Conservation (phyloP, 1,140 invertebrate genomes). For the Drosophila grimshawi region DNA sequence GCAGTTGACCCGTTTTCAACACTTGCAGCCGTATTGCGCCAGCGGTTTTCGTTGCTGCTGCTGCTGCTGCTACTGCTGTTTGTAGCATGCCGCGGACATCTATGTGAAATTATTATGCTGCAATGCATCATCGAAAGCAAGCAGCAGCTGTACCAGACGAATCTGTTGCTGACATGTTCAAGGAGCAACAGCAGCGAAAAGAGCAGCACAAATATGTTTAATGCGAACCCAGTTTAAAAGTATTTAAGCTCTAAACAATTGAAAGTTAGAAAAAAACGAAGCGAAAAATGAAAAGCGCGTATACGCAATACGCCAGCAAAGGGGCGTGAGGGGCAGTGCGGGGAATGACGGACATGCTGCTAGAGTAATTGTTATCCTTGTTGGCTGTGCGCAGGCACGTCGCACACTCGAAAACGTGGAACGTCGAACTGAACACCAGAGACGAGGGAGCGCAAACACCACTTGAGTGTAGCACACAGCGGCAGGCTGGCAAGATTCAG, state of each 20-base stretch:
- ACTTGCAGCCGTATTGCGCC: slow-evolving; percentile 33
- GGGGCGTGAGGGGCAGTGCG: neutral
- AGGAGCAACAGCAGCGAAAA: slow-evolving; percentile 22
- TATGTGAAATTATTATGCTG: slow-evolving; percentile 79
- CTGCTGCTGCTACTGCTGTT: neutral
- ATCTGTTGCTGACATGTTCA: slow-evolving; percentile 64
- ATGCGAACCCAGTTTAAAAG: slow-evolving; percentile 29
- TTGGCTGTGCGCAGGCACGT: slow-evolving; percentile 76
- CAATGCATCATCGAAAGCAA: slow-evolving; percentile 80
- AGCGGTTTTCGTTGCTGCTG: slow-evolving; percentile 15
- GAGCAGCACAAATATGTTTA: slow-evolving; percentile 17
- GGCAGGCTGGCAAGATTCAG: slow-evolving; percentile 31
- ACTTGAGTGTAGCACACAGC: slow-evolving; percentile 65
- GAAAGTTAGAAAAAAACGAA: slow-evolving; percentile 47
- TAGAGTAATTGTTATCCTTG: slow-evolving; percentile 80
- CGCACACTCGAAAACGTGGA: slow-evolving; percentile 42
- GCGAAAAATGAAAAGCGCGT: neutral
- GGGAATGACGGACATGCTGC: slow-evolving; percentile 60
- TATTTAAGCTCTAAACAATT: slow-evolving; percentile 75
- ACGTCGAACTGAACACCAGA: slow-evolving; percentile 16
- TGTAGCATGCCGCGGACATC: slow-evolving; percentile 68
- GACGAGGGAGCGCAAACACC: slow-evolving; percentile 53
- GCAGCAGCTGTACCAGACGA: slow-evolving; percentile 44
- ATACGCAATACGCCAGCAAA: neutral
- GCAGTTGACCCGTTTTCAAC: slow-evolving; percentile 27